Evolutionary conservation across 2,797 vertebrate species (phyloP), one percentile per base, ranked within the genome.

Genomic region (Chloroceryle inda): DNA sequence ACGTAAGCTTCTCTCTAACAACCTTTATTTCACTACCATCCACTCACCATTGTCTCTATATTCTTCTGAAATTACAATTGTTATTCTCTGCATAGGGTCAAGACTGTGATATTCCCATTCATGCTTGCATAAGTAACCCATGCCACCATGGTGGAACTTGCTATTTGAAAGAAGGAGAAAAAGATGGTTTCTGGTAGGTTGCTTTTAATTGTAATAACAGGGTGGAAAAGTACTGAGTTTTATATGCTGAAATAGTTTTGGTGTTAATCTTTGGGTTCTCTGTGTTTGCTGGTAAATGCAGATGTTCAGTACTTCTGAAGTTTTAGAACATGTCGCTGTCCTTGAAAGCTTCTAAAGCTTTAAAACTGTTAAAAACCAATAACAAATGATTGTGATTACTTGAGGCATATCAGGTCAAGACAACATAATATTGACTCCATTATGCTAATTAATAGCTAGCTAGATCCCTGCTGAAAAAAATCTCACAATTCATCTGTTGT

Each of bases 51-150:
- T 78, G 13, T 66, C 17, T 85, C 4, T 40, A 26, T 71, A 82
- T 88, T 89, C 24, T 67, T 91, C 40, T 67, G 77, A 67, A 44
- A 13, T 56, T 68, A 4, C 31, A 73, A 93, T 40, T 92, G 5
- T 91, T 85, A 5, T 85, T 96, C 71, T 58, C 77, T 93, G 55
- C 73, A 10, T 91, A 99, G 99, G 99, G 99, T 24, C 99, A 99
- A 87, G 99, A 99, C 96, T 99, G 99, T 49, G 99, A 99, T 94
- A 96, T 98, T 86, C 99, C 99, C 7, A 99, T 99, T 95, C 99
- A 99, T 23, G 98, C 99, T 44, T 99, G 99, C 85, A 99, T 99
- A 95, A 98, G 98, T 94, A 99, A 99, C 96, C 99, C 99, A 0
- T 99, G 99, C 94, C 98, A 99, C 86, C 98, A 99, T 22, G 98